A percentile compares a stretch with the other conserved stretches of the same genome.
Evolutionary conservation across 2,888 invertebrate species (phyloP).

Genomic region (Perizoma affinitatum): DNA sequence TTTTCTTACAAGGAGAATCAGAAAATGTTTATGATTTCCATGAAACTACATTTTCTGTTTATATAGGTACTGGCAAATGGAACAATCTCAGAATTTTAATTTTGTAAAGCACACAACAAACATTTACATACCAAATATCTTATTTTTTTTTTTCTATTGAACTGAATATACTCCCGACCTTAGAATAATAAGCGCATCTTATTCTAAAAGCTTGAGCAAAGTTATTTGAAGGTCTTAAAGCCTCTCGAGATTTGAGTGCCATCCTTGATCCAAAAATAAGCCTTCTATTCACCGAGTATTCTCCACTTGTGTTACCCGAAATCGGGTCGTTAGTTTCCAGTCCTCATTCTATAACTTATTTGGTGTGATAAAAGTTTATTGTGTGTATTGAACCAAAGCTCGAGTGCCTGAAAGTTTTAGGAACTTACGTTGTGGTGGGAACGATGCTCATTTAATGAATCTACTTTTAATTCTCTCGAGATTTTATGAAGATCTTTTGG

Average conservation of each 20-base stretch:
- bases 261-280: slow-evolving; percentile 35
- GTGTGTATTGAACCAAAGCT: slow-evolving; percentile 31
- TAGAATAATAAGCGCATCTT: slow-evolving; percentile 17
- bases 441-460: slow-evolving; percentile 22
- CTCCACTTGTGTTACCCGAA: slow-evolving; percentile 38
- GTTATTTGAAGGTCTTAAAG: slow-evolving; percentile 27
- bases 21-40: too few species aligned
- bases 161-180: slow-evolving; percentile 5
- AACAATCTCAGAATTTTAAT: too few species aligned
- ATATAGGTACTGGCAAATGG: too few species aligned
- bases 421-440: slow-evolving; percentile 28
- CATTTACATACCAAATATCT: too few species aligned
- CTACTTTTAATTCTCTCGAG: slow-evolving; percentile 14
- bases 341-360: slow-evolving; percentile 36
- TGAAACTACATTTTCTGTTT: too few species aligned
- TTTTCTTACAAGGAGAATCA: too few species aligned
- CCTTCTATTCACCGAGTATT: slow-evolving; percentile 32
- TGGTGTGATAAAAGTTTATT: slow-evolving; percentile 38
- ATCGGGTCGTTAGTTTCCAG: slow-evolving; percentile 37
- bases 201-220: slow-evolving; percentile 13
- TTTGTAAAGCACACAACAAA: too few species aligned
- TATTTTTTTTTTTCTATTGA: neutral
- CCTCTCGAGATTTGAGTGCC: slow-evolving; percentile 33
- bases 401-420: slow-evolving; percentile 24
- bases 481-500: slow-evolving; percentile 3